Conservation (phyloP, 1,140 invertebrate species). For the Heliconius eleuchia region DNA sequence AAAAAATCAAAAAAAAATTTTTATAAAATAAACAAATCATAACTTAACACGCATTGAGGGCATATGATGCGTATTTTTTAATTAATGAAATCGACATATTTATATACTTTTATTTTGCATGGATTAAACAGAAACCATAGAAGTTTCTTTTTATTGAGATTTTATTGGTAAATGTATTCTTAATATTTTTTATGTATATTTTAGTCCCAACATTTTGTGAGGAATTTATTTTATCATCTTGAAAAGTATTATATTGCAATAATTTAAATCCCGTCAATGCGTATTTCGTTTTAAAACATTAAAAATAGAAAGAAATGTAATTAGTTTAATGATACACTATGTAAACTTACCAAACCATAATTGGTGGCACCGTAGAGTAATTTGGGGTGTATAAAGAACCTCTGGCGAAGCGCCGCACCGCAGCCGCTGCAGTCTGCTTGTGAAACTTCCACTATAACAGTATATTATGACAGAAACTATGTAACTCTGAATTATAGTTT, state of each 20-base stretch:
- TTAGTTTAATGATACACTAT: neutral
- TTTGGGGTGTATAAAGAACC: neutral
- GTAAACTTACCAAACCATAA: neutral
- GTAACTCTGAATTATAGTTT: constrained; percentile 46
- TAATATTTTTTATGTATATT: neutral
- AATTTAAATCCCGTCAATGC: neutral
- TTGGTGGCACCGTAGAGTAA: neutral
- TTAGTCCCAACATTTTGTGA: neutral
- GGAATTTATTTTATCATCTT: constrained; percentile 15
- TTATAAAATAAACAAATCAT: neutral
- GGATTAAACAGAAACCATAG: neutral
- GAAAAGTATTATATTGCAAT: neutral
- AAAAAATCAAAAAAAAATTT: neutral
- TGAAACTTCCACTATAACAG: constrained; percentile 47
- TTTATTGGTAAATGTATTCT: neutral
- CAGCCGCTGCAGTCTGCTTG: constrained; percentile 40
- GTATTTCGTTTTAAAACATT: neutral
- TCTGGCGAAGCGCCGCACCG: constrained; percentile 16
- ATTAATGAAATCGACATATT: neutral
- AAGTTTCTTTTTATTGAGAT: neutral
- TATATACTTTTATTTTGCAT: neutral
- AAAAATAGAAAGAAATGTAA: neutral
- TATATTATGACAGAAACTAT: constrained; percentile 51
- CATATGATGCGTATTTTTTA: neutral
- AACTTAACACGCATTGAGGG: no score